A percentile compares a stretch with the other conserved stretches of the same genome.
Evolutionary conservation across 2,888 invertebrate genomes (phyloP).

Genomic region (Aproaerema taeniolella): DNA sequence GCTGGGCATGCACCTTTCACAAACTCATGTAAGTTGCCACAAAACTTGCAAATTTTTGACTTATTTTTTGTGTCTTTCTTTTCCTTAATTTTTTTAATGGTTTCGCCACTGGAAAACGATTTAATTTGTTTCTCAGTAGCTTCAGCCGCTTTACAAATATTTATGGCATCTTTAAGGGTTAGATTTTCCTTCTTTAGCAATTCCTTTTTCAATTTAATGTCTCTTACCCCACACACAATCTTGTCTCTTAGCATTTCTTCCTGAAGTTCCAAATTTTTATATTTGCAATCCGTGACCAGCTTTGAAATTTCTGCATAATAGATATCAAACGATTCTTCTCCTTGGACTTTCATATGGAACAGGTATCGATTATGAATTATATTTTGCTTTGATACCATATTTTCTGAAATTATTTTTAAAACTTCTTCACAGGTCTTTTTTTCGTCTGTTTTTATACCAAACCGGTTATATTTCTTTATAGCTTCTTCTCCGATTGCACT

Average conservation of each 20-base stretch:
- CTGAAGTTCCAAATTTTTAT: not conserved
- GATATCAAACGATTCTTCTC: slow-evolving; percentile 1
- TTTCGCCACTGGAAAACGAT: not conserved
- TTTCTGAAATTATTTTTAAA: not conserved
- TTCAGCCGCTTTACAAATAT: slow-evolving; percentile 1
- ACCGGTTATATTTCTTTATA: slow-evolving; percentile 3
- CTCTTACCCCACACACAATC: not conserved
- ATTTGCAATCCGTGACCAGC: not conserved
- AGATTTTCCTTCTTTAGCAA: slow-evolving; percentile 8
- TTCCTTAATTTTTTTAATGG: not conserved
- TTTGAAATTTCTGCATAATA: not conserved
- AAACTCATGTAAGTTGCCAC: slow-evolving; percentile 5
- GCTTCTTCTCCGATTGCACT: slow-evolving; percentile 6
- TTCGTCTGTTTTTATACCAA: not conserved
- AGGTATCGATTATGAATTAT: slow-evolving; percentile 1
- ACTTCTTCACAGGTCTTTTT: not conserved
- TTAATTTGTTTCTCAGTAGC: slow-evolving; percentile 2
- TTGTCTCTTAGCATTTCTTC: slow-evolving; percentile 2
- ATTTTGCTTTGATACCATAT: slow-evolving; percentile 4
- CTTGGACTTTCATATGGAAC: not conserved
- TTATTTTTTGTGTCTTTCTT: not conserved
- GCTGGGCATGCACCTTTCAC: slow-evolving; percentile 11
- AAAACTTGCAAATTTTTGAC: slow-evolving; percentile 1
- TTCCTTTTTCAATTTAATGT: slow-evolving; percentile 4
- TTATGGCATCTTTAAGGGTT: not conserved